A percentile compares a stretch with the other conserved stretches of the same genome.
These are phyloP conservation scores for Perognathus longimembris DNA, from an alignment of 2,113 vertebrate species.

Conservation along the genomic window DNA sequence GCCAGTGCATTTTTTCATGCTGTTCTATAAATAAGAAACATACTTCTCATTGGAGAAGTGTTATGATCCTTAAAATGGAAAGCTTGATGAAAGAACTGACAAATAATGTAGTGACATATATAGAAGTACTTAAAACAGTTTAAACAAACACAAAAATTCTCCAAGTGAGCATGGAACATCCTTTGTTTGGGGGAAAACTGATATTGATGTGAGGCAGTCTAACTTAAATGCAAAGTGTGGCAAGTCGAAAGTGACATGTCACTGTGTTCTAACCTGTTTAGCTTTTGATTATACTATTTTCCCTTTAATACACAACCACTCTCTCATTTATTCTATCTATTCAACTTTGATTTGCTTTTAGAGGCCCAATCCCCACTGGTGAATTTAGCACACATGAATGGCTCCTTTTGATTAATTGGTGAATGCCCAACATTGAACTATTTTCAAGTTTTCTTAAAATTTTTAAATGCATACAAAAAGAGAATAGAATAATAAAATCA, in stretches of 20 bases:
- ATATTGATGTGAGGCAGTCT: background rate
- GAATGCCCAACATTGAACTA: background rate
- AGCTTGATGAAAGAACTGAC: slow-evolving; percentile 26
- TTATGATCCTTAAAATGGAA: slow-evolving; percentile 50
- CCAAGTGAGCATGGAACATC: background rate
- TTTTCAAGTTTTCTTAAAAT: background rate
- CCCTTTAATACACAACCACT: background rate
- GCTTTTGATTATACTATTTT: background rate
- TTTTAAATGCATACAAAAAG: slow-evolving; percentile 16
- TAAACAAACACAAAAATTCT: slow-evolving; percentile 46
- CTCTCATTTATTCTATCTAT: background rate
- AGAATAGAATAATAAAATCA: background rate
- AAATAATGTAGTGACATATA: background rate
- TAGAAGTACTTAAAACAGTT: slow-evolving; percentile 11
- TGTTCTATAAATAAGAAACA: slow-evolving; percentile 44
- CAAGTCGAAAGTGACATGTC: background rate
- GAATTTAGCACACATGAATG: background rate
- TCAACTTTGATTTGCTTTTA: background rate
- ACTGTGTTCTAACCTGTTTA: slow-evolving; percentile 16
- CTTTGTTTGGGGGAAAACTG: background rate
- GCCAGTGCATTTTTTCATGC: background rate
- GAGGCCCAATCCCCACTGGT: background rate
- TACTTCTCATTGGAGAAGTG: background rate
- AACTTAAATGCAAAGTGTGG: background rate
- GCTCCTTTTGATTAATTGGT: background rate